Base-by-base conservation (phyloP, 2,888 invertebrate genomes). In the Phortica magna region DNA sequence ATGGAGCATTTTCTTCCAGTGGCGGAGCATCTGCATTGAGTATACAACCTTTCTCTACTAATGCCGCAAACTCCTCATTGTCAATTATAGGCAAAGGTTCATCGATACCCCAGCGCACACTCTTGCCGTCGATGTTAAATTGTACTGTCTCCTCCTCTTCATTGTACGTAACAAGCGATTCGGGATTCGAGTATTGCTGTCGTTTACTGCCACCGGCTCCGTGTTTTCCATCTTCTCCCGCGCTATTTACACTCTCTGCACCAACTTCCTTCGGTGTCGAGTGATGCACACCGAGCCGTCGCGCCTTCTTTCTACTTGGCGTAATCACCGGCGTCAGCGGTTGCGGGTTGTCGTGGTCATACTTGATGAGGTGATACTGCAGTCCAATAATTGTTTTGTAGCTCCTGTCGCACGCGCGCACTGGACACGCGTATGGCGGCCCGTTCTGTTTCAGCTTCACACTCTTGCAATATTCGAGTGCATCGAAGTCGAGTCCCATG, bases 401-500 rank as follows among this genome's bases (percentile, higher is more conserved):
- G 31, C 95, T 95, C 90, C 96, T 95, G 82, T 95, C 96, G 92
- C 98, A 98, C 88, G 96, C 95, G 84, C 95, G 95, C 48, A 97
- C 93, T 9, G 98, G 98, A 89, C 98, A 98, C 85, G 95, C 95
- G 92, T 96, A 97, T 73, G 97, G 97, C 74, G 97, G 97, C 76
- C 89, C 87, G 53, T 89, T 83, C 81, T 96, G 89, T 95, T 96
- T 94, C 78, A 87, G 83, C 87, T 92, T 92, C 82, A 97, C 93
- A 92, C 96, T 96, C 91, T 95, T 95, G 90, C 96, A 96, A 92
- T 96, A 97, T 91, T 96, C 96, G 87, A 95, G 93, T 84, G 97
- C 95, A 93, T 97, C 97, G 93, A 97, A 96, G 92, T 96, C 96
- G 86, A 96, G 93, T 87, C 95, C 96, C 96, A 95, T 96, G n/a